Percentiles rank a stretch among this genome's conserved stretches.
phyloP scores from a whole-genome alignment of 2,797 vertebrate genomes.

The Diceros bicornis region DNA sequence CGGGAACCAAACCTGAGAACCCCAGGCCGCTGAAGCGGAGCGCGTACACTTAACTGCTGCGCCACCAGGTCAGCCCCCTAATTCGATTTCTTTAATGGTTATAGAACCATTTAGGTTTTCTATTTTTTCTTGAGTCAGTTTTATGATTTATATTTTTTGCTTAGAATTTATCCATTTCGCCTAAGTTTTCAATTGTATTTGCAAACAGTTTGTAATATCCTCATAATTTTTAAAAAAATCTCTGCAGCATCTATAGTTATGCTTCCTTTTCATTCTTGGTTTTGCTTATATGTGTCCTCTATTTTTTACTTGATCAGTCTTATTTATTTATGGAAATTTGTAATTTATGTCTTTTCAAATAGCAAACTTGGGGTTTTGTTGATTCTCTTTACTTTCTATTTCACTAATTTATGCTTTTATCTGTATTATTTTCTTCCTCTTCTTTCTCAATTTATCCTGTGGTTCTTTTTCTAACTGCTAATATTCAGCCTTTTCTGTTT shows the following conservation, averaged over 20 bases:
- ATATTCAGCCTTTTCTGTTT: not conserved
- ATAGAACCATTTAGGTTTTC: not conserved
- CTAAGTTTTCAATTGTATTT: not conserved
- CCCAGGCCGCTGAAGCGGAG: too few species aligned
- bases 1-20: too few species aligned
- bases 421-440: slow-evolving; percentile 9
- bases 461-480: slow-evolving; percentile 32
- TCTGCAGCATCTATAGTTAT: not conserved
- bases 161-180: not conserved
- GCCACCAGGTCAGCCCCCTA: not conserved
- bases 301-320: not conserved
- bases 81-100: slow-evolving; percentile 40
- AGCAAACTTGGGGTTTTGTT: not conserved
- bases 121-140: slow-evolving; percentile 52
- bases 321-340: not conserved
- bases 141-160: slow-evolving; percentile 9
- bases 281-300: not conserved
- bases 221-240: not conserved
- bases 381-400: not conserved
- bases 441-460: not conserved
- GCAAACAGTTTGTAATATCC: not conserved
- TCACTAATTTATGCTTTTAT: not conserved
- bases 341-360: not conserved
- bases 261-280: not conserved
- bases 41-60: too few species aligned